Base-by-base conservation (phyloP, 2,797 vertebrate species). In the Moxostoma hubbsi region DNA sequence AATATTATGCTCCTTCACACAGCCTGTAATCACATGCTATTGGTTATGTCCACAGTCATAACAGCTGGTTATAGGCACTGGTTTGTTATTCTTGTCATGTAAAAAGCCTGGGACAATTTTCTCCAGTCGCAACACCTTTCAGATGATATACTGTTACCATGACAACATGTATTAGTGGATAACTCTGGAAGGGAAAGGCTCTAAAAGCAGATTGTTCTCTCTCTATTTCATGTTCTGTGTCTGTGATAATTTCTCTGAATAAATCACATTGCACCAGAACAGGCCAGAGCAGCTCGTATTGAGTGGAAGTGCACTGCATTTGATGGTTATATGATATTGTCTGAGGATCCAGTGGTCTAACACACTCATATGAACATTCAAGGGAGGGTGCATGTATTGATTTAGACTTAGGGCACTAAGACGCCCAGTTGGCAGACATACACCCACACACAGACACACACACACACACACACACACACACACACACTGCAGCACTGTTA, bases 401-500 rank as follows among this genome's bases (percentile, higher is more conserved):
- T 75, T 75, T 75, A 7, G 47, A 5, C 16, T 73, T 24, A 46
- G 45, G 57, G 15, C 67, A 47, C 46, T 59, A 24, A 7, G 15
- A 51, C 36, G 36, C 58, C 71, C 43, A 54, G 68, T 15, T 66
- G 63, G 43, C 59, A 45, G 4, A 47, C 11, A 57, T 24, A 43
- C 24, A 70, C 65, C 59, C 66, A 59, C 47, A 62, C 36, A 59
- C 6, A 77, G 51, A 58, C 73, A 77, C 55, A 36, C 58, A 43
- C 11, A 59, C 73, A 77, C 55, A 36, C 58, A 43, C 11, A 59
- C 57, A 24, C 24, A 65, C 73, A 71, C 59, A 71, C 16, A 66
- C 53, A 50, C 43, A 75, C 68, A 72, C 9, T 77, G 13, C 47
- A 47, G 45, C 50, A 46, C 54, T 77, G 76, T 75, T 64, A 82